phyloP scores from a whole-genome alignment of 2,888 invertebrate genomes.

The Dioctria linearis region DNA sequence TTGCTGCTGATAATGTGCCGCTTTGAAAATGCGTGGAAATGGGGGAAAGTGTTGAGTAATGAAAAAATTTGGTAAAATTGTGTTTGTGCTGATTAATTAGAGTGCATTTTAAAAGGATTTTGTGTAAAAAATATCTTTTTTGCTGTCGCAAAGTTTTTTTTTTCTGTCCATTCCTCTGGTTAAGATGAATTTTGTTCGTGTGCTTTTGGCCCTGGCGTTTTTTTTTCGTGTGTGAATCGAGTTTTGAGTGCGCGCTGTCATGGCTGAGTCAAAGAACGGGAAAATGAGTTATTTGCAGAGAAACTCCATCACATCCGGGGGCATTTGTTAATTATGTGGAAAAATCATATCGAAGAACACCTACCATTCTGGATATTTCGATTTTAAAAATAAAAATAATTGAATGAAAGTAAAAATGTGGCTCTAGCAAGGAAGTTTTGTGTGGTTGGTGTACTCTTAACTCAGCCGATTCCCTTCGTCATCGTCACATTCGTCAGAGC shows the following conservation, averaged over 20 bases:
- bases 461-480: conserved; percentile 45
- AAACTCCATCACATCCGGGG: neutral
- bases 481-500: conserved; percentile 23
- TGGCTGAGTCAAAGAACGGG: conserved; percentile 47
- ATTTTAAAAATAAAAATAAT: conserved; percentile 55
- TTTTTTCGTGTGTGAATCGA: conserved; percentile 22
- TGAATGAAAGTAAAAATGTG: conserved; percentile 28
- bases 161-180: neutral
- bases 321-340: conserved; percentile 7
- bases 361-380: conserved; percentile 45
- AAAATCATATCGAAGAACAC: neutral
- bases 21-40: conserved; percentile 28
- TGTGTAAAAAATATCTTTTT: neutral
- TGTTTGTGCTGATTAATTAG: conserved; percentile 6
- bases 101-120: neutral
- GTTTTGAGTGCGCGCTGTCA: conserved; percentile 49
- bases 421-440: conserved; percentile 12
- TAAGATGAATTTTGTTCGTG: neutral
- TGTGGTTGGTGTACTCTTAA: conserved; percentile 1
- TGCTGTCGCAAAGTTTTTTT: neutral
- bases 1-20: conserved; percentile 17
- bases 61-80: conserved; percentile 1
- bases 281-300: conserved; percentile 27
- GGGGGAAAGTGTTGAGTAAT: conserved; percentile 39
- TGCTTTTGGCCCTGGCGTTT: conserved; percentile 27